Evolutionary conservation across 2,888 invertebrate genomes (phyloP).

Genomic region (Acrocera orbiculus): DNA sequence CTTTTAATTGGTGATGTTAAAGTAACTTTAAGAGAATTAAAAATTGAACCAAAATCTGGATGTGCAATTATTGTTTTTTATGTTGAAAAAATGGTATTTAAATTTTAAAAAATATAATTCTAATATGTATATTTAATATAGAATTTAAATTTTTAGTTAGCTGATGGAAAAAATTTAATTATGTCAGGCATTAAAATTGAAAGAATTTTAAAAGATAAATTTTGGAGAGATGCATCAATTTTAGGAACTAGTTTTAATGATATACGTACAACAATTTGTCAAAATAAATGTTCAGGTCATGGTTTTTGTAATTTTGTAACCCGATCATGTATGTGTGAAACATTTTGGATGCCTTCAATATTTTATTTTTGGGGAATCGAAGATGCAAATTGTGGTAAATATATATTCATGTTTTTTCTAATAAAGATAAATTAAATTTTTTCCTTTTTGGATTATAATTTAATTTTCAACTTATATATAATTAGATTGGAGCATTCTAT

Average conservation of each 20-base stretch:
- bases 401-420: not conserved
- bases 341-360: slow-evolving; percentile 91
- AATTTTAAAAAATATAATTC: slow-evolving; percentile 16
- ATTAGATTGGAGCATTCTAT: slow-evolving; percentile 83
- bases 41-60: slow-evolving; percentile 41
- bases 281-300: slow-evolving; percentile 84
- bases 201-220: slow-evolving; percentile 44
- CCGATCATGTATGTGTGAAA: slow-evolving; percentile 75
- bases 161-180: slow-evolving; percentile 22
- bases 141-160: slow-evolving; percentile 5
- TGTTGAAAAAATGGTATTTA: slow-evolving; percentile 37
- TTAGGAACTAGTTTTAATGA: slow-evolving; percentile 52
- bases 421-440: slow-evolving; percentile 5
- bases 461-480: not conserved
- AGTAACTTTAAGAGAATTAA: slow-evolving; percentile 39
- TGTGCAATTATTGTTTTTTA: slow-evolving; percentile 52
- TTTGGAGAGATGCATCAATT: slow-evolving; percentile 50
- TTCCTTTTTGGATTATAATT: not conserved
- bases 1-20: slow-evolving; percentile 56
- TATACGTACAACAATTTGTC: slow-evolving; percentile 72
- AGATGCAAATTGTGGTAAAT: slow-evolving; percentile 63
- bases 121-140: slow-evolving; percentile 18
- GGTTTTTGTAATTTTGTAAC: slow-evolving; percentile 73
- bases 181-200: slow-evolving; percentile 48
- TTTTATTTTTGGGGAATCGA: slow-evolving; percentile 44